Conservation (phyloP, 2,888 invertebrate genomes). For the Watsonalla binaria region DNA sequence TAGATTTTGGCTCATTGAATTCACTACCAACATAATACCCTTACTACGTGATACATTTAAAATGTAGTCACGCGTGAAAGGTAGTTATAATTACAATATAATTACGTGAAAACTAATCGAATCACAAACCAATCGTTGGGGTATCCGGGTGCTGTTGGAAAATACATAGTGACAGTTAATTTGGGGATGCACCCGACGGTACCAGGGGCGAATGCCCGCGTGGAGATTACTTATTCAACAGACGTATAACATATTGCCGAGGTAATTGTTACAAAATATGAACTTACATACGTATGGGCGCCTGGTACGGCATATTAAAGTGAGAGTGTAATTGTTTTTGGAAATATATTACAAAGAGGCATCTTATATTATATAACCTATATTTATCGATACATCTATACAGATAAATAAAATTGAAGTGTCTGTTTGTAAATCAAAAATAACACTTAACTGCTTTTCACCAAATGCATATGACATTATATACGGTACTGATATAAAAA, state of each 20-base stretch:
- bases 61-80: slow-evolving; percentile 19
- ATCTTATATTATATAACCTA: too few relatives aligned
- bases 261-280: slow-evolving; percentile 66
- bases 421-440: too few relatives aligned
- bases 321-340: neutral
- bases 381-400: too few relatives aligned
- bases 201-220: slow-evolving; percentile 26
- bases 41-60: slow-evolving; percentile 9
- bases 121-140: slow-evolving; percentile 67
- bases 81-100: slow-evolving; percentile 32
- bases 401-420: too few relatives aligned
- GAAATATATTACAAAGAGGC: neutral
- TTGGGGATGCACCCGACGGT: slow-evolving; percentile 61
- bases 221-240: slow-evolving; percentile 68
- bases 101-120: slow-evolving; percentile 67
- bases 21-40: neutral
- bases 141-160: slow-evolving; percentile 52
- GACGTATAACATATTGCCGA: slow-evolving; percentile 68
- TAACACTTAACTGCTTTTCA: too few relatives aligned
- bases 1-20: too few relatives aligned
- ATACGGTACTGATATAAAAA: too few relatives aligned
- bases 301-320: slow-evolving; percentile 16
- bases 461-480: too few relatives aligned
- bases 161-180: slow-evolving; percentile 75
- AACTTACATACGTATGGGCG: slow-evolving; percentile 42